phyloP scores from a whole-genome alignment of 2,797 vertebrate genomes.

The Pseudochromis fuscus region DNA sequence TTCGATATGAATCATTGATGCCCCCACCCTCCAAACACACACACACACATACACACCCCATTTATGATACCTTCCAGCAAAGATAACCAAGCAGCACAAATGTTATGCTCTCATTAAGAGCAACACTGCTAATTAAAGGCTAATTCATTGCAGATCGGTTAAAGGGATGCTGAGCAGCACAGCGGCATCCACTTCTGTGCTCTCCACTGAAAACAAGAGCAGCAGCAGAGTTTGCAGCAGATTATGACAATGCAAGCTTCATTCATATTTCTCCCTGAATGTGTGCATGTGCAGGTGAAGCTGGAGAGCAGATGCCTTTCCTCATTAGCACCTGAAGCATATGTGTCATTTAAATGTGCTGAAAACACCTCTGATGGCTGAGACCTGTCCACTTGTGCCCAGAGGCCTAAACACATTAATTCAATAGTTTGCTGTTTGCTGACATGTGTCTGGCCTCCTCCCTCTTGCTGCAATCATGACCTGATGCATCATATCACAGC shows the following conservation, averaged over 20 bases:
- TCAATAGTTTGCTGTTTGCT: constrained; percentile 61
- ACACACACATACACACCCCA: neutral
- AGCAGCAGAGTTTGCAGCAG: neutral
- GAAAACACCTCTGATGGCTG: constrained; percentile 22
- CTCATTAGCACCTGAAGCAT: constrained; percentile 16
- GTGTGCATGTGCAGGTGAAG: constrained; percentile 1
- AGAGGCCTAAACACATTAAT: constrained; percentile 69
- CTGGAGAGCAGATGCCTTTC: neutral
- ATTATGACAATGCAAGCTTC: neutral
- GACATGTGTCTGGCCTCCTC: constrained; percentile 67
- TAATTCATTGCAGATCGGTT: constrained; percentile 58
- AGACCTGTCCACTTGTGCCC: constrained; percentile 55
- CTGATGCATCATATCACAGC: constrained; percentile 36
- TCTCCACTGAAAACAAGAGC: constrained; percentile 7
- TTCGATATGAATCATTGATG: constrained; percentile 85
- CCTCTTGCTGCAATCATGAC: constrained; percentile 30
- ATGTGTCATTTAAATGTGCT: constrained; percentile 33
- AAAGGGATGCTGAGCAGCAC: neutral
- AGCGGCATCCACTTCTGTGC: neutral
- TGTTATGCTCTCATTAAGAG: constrained; percentile 74
- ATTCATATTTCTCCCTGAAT: neutral
- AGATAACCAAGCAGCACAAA: constrained; percentile 69
- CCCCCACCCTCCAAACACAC: constrained; percentile 16
- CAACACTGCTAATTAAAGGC: constrained; percentile 69
- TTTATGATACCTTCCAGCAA: constrained; percentile 62